Conservation (phyloP, 2,797 vertebrate species). For the Brotula barbata region DNA sequence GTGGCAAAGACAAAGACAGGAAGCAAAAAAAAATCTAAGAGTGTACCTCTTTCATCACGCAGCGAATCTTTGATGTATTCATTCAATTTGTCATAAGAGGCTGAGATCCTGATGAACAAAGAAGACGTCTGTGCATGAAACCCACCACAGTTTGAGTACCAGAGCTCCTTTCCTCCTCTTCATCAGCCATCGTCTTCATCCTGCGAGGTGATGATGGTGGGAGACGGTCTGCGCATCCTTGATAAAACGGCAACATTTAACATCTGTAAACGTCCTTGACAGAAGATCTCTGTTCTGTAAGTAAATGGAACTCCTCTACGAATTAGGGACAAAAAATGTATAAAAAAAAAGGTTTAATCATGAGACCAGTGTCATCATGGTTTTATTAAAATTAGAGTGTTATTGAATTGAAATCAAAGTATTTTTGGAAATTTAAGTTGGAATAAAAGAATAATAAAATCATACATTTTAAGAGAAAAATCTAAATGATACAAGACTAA, state of each 20-base stretch:
- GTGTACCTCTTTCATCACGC: constrained; percentile 65
- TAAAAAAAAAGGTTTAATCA: too few species aligned
- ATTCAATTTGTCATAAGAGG: constrained; percentile 70
- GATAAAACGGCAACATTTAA: constrained; percentile 23
- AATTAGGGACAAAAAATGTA: too few species aligned
- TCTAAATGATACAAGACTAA: too few species aligned
- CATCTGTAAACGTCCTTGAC: constrained; percentile 9
- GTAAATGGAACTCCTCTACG: constrained; percentile 12
- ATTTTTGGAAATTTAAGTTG: too few species aligned
- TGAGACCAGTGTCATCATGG: too few species aligned
- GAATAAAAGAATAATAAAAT: too few species aligned
- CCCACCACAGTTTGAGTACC: constrained; percentile 38
- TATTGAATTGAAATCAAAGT: too few species aligned
- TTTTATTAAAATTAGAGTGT: too few species aligned
- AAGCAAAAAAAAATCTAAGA: constrained; percentile 44
- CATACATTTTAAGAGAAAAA: too few species aligned
- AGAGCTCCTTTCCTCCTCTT: constrained; percentile 40
- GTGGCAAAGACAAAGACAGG: not conserved
- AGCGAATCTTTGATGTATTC: constrained; percentile 69
- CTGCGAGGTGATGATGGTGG: constrained; percentile 62
- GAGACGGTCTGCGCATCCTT: constrained; percentile 25
- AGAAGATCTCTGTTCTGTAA: constrained; percentile 1
- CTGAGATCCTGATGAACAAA: constrained; percentile 45
- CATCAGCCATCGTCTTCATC: constrained; percentile 61
- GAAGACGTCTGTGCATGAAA: constrained; percentile 36